Conservation (phyloP, 2,113 vertebrate genomes). For the Crotalus viridis region DNA sequence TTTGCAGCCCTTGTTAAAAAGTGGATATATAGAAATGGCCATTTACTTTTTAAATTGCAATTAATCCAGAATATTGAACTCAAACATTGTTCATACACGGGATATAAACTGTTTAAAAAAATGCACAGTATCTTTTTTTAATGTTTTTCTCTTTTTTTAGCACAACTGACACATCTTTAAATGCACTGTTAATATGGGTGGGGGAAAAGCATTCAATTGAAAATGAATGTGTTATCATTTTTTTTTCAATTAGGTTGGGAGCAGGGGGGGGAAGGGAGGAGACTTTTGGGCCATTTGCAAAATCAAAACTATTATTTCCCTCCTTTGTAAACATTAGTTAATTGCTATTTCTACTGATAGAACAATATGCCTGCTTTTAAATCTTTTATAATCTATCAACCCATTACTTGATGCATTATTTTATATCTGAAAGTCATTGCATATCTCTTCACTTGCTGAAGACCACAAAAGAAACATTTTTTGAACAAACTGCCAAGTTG, state of each 20-base stretch:
- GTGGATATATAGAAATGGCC: neutral
- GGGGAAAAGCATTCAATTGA: neutral
- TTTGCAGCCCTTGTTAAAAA: neutral
- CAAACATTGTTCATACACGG: slow-evolving; percentile 1
- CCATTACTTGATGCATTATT: slow-evolving; percentile 12
- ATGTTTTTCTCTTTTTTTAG: slow-evolving; percentile 3
- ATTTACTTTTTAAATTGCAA: slow-evolving; percentile 15
- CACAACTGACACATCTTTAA: slow-evolving; percentile 33
- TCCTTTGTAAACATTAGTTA: neutral
- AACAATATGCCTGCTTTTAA: slow-evolving; percentile 10
- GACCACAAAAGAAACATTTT: slow-evolving; percentile 32
- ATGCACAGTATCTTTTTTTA: slow-evolving; percentile 25
- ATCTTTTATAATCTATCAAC: slow-evolving; percentile 16
- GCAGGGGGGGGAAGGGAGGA: neutral
- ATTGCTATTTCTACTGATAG: neutral
- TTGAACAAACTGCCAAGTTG: neutral
- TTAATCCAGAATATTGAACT: slow-evolving; percentile 16
- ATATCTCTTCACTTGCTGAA: slow-evolving; percentile 47
- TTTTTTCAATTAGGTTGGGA: slow-evolving; percentile 1
- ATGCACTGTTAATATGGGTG: slow-evolving; percentile 26
- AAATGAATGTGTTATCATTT: neutral
- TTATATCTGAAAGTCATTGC: slow-evolving; percentile 1
- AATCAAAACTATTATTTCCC: neutral
- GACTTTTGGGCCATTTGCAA: neutral
- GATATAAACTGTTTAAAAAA: neutral